Base-by-base conservation (phyloP, 1,140 invertebrate genomes). In the Drosophila novamexicana region DNA sequence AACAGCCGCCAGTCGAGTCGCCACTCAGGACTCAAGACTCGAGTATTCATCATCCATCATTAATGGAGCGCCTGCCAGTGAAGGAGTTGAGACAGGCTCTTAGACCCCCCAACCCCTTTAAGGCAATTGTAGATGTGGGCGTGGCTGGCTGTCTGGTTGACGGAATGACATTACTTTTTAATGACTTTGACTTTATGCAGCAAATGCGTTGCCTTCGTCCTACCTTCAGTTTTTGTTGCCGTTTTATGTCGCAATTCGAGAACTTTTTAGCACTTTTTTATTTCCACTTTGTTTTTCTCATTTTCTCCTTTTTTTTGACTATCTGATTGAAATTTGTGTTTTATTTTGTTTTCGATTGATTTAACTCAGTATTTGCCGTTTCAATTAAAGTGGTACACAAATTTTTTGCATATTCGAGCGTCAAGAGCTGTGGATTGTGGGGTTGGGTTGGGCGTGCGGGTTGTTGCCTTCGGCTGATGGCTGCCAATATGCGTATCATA, bases 181-280 rank as follows among this genome's bases (percentile, higher is more conserved):
- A 89, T 89, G 84, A 89, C 84, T 89, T 89, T 89, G 84, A 89
- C 84, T 89, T 89, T 89, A 78, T 90, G 85, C 85, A 89, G 81
- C 79, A 83, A 88, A 77, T 88, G 79, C 75, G 73, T 75, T 66
- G 65, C 39, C 68, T 80, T 64, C 71, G 54, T 77, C 75, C 76
- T 72, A 84, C 68, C 58, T 75, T 40, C 67, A 64, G 52, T 65
- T 76, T 68, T 56, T 58, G 29, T 52, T 47, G 32, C 42, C 40
- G 14, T 59, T 59, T 59, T 44, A 59, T 59, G 57, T 59, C 57
- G 32, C 57, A 59, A 59, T 59, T 59, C 44, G 32, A 44, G 36
- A 65, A 56, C 14, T 52, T 54, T 52, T 52, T 64, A 42, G 18
- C 62, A 8, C 47, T 52, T 42, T 32, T 52, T 45, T 40, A 40